Evolutionary conservation across 2,888 invertebrate species (phyloP), one percentile per base, ranked within the genome.

Genomic region (Argyresthia goedartella): DNA sequence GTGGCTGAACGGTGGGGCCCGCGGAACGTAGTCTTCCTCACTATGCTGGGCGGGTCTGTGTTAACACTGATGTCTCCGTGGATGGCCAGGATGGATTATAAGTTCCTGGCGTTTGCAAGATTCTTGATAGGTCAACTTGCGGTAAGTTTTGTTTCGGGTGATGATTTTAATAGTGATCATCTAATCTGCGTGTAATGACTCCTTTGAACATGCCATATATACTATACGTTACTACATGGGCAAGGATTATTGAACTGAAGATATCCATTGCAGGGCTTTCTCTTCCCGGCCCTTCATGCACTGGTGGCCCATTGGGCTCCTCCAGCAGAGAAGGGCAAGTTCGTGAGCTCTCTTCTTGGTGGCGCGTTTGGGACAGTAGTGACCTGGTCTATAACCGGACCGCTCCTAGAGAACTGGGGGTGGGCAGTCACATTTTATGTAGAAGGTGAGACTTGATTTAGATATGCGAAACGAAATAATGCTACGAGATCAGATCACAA

Each of bases 241-340:
- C 3, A 25, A 25, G 25, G 6, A 6, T 25, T 4, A 25, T 2
- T 25, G 25, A 6, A 25, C 25, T 25, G 25, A 25, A 25, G 25
- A 25, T 6, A 6, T 39, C 39, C 9, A 4, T 50, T 52, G n/a
- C 49, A 81, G 64, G 88, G 88, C 8, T 62, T 81, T 1, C 64
- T 77, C 0, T 89, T 87, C 60, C 88, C 88, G 1, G 74, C 84
- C 6, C 71, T 81, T 16, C 88, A 88, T 58, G 76, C 76, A 34
- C 59, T 90, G 52, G 85, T 90, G 7, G 88, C 89, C 1, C 81
- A 81, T 58, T 90, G 90, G 90, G 74, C 90, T 0, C 89, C 89
- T 0, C 89, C 90, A 1, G 69, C 80, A 25, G 90, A 90, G 64
- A 89, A 87, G 63, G 86, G 89, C 0, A 87, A 89, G 60, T 90